Evolutionary conservation across 2,113 vertebrate species (phyloP).

Genomic region (Glareola pratincola): DNA sequence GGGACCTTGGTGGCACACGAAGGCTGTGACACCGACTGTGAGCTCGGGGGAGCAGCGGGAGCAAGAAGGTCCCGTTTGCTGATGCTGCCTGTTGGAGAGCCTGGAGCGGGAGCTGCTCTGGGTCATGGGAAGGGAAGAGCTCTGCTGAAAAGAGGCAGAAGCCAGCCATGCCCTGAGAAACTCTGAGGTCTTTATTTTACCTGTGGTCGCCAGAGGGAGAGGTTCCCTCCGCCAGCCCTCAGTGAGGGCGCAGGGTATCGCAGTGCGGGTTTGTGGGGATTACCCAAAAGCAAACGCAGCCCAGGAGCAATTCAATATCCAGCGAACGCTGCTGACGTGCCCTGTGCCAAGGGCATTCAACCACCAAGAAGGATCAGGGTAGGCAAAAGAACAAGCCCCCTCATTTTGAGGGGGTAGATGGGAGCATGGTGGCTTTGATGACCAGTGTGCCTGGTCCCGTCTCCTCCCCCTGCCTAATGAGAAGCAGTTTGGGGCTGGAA

Average conservation of each 20-base stretch:
- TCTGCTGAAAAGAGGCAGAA: not conserved
- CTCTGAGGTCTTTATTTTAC: not conserved
- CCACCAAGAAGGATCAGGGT: too few species aligned
- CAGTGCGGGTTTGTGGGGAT: not conserved
- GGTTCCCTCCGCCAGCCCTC: not conserved
- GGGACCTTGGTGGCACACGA: not conserved
- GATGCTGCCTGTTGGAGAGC: not conserved
- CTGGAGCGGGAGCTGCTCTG: not conserved
- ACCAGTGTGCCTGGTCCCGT: not conserved
- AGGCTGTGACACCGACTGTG: not conserved
- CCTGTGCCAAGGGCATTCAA: not conserved
- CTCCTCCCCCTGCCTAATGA: not conserved
- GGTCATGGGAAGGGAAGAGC: not conserved
- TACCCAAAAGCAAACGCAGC: not conserved
- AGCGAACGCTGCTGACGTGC: accelerated
- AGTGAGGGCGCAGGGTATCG: not conserved
- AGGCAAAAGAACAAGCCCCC: too few species aligned
- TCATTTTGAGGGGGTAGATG: not conserved
- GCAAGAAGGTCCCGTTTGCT: not conserved
- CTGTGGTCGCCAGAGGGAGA: not conserved
- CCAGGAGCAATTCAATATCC: not conserved
- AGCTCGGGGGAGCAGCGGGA: not conserved
- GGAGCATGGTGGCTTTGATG: not conserved
- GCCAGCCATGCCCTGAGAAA: not conserved
- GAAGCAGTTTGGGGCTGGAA: not conserved